These are phyloP conservation scores for Saturnia pavonia DNA, from an alignment of 2,888 invertebrate species.

Conservation along the genomic window DNA sequence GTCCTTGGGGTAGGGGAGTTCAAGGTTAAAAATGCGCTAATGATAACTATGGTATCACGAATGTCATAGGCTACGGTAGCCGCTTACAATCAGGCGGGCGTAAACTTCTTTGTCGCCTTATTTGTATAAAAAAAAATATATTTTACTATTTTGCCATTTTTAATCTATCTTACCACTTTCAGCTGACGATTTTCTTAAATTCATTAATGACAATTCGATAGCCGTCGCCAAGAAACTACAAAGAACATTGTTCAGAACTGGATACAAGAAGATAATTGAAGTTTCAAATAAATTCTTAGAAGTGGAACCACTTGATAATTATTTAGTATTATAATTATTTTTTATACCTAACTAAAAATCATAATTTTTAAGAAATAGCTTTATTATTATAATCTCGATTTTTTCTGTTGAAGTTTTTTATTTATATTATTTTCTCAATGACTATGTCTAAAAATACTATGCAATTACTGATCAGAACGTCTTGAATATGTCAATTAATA, in stretches of 20 bases:
- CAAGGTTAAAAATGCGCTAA: too few species aligned
- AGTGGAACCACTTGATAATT: background rate
- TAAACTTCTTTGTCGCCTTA: too few species aligned
- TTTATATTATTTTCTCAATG: too few species aligned
- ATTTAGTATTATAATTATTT: background rate
- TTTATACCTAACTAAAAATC: background rate
- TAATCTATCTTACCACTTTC: constrained; percentile 23
- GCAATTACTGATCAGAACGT: too few species aligned
- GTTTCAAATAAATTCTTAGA: constrained; percentile 30
- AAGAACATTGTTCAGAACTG: constrained; percentile 29
- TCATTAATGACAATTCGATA: constrained; percentile 32
- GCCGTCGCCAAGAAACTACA: constrained; percentile 31
- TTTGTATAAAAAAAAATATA: too few species aligned
- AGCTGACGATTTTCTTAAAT: constrained; percentile 32
- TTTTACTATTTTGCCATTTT: constrained; percentile 6
- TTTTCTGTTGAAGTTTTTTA: too few species aligned
- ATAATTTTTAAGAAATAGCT: background rate
- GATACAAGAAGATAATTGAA: constrained; percentile 27
- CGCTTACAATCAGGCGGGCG: too few species aligned
- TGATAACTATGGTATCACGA: too few species aligned
- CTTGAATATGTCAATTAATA: too few species aligned
- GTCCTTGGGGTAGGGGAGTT: too few species aligned
- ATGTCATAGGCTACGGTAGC: too few species aligned
- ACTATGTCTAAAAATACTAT: too few species aligned
- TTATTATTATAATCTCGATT: background rate